Evolutionary conservation across 2,113 vertebrate species (phyloP), one percentile per base, ranked within the genome.

Genomic region (Macrotis lagotis): DNA sequence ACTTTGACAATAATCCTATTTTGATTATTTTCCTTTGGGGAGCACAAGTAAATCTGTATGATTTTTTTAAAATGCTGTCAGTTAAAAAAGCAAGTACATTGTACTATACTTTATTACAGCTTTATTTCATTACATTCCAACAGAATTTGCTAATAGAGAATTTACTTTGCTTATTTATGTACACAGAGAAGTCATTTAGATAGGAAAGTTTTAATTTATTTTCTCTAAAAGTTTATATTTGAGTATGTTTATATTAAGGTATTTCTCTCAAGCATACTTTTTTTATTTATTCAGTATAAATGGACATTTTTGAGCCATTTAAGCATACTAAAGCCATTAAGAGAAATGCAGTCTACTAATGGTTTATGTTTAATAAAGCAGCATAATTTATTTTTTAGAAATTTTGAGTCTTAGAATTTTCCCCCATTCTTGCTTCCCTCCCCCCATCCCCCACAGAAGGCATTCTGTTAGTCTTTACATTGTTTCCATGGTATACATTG

Each of bases 281-380:
- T 95, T 96, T 98, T 98, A 95, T 97, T 97, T 98, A 97, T 96
- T 91, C 51, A 96, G 59, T 95, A 88, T 95, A 97, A 97, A 97
- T 96, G 52, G 96, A 55, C 97, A 94, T 98, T 98, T 98, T 97
- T 55, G 91, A 90, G 97, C 88, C 95, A 94, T 94, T 97, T 95
- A 97, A 97, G 97, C 91, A 93, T 97, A 24, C 96, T 95, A 97
- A 96, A 94, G 89, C 83, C 97, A 96, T 95, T 97, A 96, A 94
- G 96, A 96, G 94, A 94, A 97, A 96, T 97, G 97, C 96, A 96
- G 96, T 97, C 95, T 51, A 96, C 22, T 96, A 97, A 94, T 51
- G 95, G 31, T 92, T 91, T 95, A 37, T 28, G 96, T 98, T 98
- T 97, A 94, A 95, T 97, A 97, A 98, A 97, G 92, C 93, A 94